A percentile compares a stretch with the other conserved stretches of the same genome.
phyloP scores from a whole-genome alignment of 1,140 invertebrate genomes.

The Leptestheria dahalacensis region DNA sequence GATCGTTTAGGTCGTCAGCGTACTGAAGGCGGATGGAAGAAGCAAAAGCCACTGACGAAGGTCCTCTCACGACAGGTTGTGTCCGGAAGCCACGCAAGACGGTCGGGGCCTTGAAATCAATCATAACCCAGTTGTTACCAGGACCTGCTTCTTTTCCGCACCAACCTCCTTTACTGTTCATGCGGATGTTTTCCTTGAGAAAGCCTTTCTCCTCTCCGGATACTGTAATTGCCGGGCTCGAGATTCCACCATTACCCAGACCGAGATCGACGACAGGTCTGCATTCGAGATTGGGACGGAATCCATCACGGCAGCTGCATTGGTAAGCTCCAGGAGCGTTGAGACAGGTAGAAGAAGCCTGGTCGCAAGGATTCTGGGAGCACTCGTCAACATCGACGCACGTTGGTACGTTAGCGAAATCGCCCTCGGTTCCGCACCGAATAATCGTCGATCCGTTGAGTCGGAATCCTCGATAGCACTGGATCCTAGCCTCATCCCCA shows the following conservation, averaged over 20 bases:
- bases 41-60: slow-evolving; percentile 68
- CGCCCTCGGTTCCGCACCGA: slow-evolving; percentile 67
- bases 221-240: slow-evolving; percentile 72
- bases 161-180: slow-evolving; percentile 72
- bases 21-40: slow-evolving; percentile 73
- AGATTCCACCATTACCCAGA: slow-evolving; percentile 71
- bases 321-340: slow-evolving; percentile 82
- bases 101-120: slow-evolving; percentile 78
- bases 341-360: slow-evolving; percentile 76
- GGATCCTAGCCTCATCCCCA: slow-evolving; percentile 79
- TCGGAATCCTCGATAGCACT: slow-evolving; percentile 80
- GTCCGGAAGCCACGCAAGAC: slow-evolving; percentile 78
- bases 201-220: slow-evolving; percentile 67
- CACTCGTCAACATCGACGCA: slow-evolving; percentile 90
- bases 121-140: slow-evolving; percentile 70
- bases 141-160: slow-evolving; percentile 69
- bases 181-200: slow-evolving; percentile 59
- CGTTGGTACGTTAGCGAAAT: slow-evolving; percentile 65
- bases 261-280: slow-evolving; percentile 75
- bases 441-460: slow-evolving; percentile 71
- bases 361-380: slow-evolving; percentile 62
- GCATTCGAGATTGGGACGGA: slow-evolving; percentile 73
- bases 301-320: slow-evolving; percentile 74
- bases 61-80: slow-evolving; percentile 55
- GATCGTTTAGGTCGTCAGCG: slow-evolving; percentile 72